Conservation (phyloP, 2,113 vertebrate genomes). For the Riparia riparia region DNA sequence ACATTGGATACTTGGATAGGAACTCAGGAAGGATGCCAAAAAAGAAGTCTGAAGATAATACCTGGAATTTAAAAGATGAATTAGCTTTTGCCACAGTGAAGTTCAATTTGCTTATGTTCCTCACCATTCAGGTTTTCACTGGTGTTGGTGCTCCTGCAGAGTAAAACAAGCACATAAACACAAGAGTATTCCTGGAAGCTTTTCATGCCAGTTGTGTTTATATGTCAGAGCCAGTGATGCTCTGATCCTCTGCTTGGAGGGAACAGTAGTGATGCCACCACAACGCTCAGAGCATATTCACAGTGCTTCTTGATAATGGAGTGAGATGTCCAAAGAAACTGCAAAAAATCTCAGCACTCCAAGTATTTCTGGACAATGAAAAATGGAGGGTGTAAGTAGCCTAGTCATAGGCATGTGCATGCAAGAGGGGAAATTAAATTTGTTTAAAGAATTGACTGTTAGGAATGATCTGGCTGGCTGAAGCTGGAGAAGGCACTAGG, state of each 20-base stretch:
- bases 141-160: not conserved
- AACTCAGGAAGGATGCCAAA: slow-evolving; percentile 9
- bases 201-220: fast-evolving
- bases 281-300: fast-evolving
- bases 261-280: not conserved
- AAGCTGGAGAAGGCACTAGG: not conserved
- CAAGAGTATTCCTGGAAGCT: not conserved
- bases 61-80: slow-evolving; percentile 20
- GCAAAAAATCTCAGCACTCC: not conserved
- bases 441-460: not conserved
- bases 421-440: not conserved
- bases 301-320: not conserved
- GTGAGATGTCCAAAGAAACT: not conserved
- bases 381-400: not conserved
- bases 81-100: not conserved
- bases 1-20: not conserved
- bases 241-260: fast-evolving
- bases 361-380: not conserved
- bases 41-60: slow-evolving; percentile 5
- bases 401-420: not conserved
- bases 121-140: fast-evolving
- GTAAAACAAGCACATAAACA: not conserved
- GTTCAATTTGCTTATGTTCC: not conserved
- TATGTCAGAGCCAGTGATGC: not conserved
- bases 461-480: not conserved